Evolutionary conservation across 2,113 vertebrate species (phyloP), one percentile per base, ranked within the genome.

Genomic region (Silurus meridionalis): DNA sequence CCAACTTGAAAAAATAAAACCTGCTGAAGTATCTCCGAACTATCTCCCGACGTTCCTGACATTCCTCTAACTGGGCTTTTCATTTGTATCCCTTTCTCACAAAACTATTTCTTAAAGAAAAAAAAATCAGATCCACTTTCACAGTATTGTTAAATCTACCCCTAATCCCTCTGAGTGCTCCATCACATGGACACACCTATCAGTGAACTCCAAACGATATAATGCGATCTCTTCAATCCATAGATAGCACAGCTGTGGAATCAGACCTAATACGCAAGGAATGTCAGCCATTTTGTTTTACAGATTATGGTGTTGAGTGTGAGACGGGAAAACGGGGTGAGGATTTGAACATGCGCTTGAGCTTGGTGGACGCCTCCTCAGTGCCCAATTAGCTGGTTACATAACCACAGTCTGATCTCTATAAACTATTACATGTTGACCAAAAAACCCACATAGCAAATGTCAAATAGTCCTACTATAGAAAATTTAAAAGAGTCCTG

Each of bases 181-280:
- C 53, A 82, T 82, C 79, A 82, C 52, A 66, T 10, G 48, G 67
- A 72, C 67, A 86, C 79, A 74, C 79, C 77, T 71, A 81, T 80
- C 58, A 52, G 7, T 50, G 57, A 66, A 82, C 71, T 81, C 67
- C 79, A 63, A 64, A 52, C 1, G 11, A 67, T 37, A 79, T 9
- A 67, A 67, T 72, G 63, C 23, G 57, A 80, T 82, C 55, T 58
- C 19, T 57, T 80, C 37, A n/a, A 37, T 75, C 79, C 63, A 82
- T 50, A 86, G 85, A 81, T 28, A 71, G 53, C 55, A 74, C 66
- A 63, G 46, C 67, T 52, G 67, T 67, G 28, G 72, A 77, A 78
- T 64, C 58, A 50, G 52, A 79, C 25, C 52, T 1, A 58, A 28
- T 72, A n/a, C 66, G 14, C 53, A 3, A 66, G 48, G 14, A 37